Percentiles rank a stretch among this genome's conserved stretches.
These are phyloP conservation scores for Lasioglossum morio DNA, from an alignment of 2,888 invertebrate species.

Conservation along the genomic window DNA sequence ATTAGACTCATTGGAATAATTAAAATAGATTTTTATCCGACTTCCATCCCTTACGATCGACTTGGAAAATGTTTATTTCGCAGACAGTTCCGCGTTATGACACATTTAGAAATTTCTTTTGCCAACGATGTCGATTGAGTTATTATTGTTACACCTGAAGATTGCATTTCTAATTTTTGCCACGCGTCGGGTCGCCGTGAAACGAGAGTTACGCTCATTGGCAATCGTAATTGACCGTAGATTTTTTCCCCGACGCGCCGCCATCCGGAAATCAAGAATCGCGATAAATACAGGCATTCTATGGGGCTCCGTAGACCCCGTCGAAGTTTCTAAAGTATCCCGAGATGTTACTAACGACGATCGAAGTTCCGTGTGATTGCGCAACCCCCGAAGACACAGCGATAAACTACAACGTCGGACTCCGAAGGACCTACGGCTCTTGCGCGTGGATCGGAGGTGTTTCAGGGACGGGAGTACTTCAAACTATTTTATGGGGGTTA, in stretches of 20 bases:
- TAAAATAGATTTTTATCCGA: background rate
- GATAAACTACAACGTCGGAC: constrained; percentile 28
- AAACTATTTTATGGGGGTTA: background rate
- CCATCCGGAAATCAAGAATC: constrained; percentile 37
- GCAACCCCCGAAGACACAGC: constrained; percentile 39
- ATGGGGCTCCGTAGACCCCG: constrained; percentile 35
- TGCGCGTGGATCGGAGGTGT: constrained; percentile 10
- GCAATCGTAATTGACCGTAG: constrained; percentile 28
- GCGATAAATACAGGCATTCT: constrained; percentile 62
- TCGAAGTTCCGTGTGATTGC: constrained; percentile 27
- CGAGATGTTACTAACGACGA: constrained; percentile 37
- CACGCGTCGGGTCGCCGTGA: background rate
- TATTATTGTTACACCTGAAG: background rate
- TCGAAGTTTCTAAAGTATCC: constrained; percentile 54
- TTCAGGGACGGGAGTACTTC: background rate
- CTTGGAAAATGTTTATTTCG: background rate
- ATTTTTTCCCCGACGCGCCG: constrained; percentile 1
- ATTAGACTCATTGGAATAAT: background rate
- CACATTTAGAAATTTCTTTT: background rate
- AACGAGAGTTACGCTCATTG: constrained; percentile 38
- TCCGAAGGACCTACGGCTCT: constrained; percentile 16
- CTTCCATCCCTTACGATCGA: background rate
- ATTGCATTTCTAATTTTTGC: background rate
- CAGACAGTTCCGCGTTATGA: background rate
- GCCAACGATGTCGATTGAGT: background rate